Evolutionary conservation across 2,113 vertebrate species (phyloP), one percentile per base, ranked within the genome.

Genomic region (Tupaia tana): DNA sequence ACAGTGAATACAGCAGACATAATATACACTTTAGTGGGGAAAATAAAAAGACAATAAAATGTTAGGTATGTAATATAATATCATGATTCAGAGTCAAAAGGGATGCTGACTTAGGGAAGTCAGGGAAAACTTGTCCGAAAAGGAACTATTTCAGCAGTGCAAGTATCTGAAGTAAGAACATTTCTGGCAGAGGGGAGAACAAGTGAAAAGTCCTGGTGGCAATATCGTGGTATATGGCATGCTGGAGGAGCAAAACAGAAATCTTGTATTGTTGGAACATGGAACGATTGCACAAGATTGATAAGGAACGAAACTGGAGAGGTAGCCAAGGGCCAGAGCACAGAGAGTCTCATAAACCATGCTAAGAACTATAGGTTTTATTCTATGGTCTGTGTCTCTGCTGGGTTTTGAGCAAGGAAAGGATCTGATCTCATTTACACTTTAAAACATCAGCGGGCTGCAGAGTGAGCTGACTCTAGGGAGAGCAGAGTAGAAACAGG

Each of bases 391-490:
- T 52, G 10, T 9, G 24, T 2, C 54, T 74, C 61, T 58, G 61
- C 74, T 89, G 61, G 56, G 25, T 83, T 94, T 93, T 86, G 58
- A 94, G 79, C 58, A 66, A 90, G n/a, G 14, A 19, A 61, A 61
- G 29, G 31, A 54, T 54, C 56, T 90, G 22, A 67, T 86, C 25
- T 59, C 9, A 0, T 78, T 34, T 93, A 27, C 27, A 31, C 90
- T 86, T 94, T 83, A 34, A 91, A 90, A 86, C 43, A 19, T 80
- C 63, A 2, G 27, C 3, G 12, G 54, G 63, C 52, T 77, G 3
- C 27, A 15, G 52, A 15, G 0, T 71, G 77, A 81, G 12, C 63
- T 82, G 66, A 86, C 34, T 31, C 52, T 25, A 8, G 27, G 58
- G 16, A 89, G 22, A n/a, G 34, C 87, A 73, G 25, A 31, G 29